A percentile compares a stretch with the other conserved stretches of the same genome.
phyloP scores from a whole-genome alignment of 2,888 invertebrate genomes.

The Drosophila falleni region DNA sequence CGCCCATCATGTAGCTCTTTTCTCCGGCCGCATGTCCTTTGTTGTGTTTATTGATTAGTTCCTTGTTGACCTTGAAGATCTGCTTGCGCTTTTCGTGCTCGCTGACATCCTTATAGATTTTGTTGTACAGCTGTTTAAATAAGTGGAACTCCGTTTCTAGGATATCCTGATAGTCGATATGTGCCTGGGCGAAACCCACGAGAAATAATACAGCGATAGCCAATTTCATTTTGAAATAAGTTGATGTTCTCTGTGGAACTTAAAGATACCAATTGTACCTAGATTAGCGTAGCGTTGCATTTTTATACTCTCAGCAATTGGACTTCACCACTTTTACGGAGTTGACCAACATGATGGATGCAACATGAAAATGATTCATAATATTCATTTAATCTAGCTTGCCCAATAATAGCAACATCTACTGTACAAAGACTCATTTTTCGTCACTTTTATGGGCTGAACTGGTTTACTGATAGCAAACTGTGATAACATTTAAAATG shows the following conservation, averaged over 20 bases:
- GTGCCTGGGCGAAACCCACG: conserved; percentile 9
- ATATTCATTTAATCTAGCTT: not conserved
- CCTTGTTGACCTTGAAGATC: conserved; percentile 16
- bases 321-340: not conserved
- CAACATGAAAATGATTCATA: conserved; percentile 7
- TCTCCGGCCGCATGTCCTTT: not conserved
- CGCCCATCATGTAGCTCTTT: conserved; percentile 17
- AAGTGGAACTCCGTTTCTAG: conserved; percentile 13
- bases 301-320: conserved; percentile 3
- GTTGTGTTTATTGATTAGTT: conserved; percentile 15
- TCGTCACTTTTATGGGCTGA: conserved; percentile 9
- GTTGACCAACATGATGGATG: conserved; percentile 3
- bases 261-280: not conserved
- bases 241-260: not conserved
- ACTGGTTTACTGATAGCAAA: conserved; percentile 1
- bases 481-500: conserved; percentile 7
- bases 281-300: not conserved
- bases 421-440: not conserved
- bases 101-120: conserved; percentile 5
- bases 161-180: not conserved
- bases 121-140: conserved; percentile 6
- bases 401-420: not conserved
- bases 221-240: conserved; percentile 10
- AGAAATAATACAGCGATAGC: conserved; percentile 5
- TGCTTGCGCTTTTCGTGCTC: conserved; percentile 8